Base-by-base conservation (phyloP, 2,888 invertebrate genomes). In the Dynastes hyllus region DNA sequence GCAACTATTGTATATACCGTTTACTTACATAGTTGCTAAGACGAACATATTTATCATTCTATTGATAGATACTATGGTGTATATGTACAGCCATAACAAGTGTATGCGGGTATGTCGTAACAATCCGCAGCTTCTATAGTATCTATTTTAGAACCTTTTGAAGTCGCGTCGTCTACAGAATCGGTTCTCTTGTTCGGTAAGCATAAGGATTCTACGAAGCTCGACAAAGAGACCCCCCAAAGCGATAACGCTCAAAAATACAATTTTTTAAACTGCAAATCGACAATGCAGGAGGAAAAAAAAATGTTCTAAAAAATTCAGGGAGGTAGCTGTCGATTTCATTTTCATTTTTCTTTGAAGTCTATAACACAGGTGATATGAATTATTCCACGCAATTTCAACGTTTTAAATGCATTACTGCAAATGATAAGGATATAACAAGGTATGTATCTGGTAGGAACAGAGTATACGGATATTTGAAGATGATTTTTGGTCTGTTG, bases 241-340 rank as follows among this genome's bases (percentile, higher is more conserved):
- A 13, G 45, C 58, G 61, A 61, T 75, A 75, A 37, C 50, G 50
- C 27, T 45, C 13, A 27, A 75, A 75, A 29, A 61, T 75, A 75
- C 61, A 63, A 61, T 75, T 75, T 75, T 63, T 75, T 75, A 75
- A 75, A 63, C 73, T 61, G 73, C 73, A 75, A 61, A 75, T 61
- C 73, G 73, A 75, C 61, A 45, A 27, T 45, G 63, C 27, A 16
- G 1, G 16, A 27, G 51, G 22, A 8, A 27, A 4, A 51, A 6
- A 51, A 69, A 27, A 13, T 16, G 29, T 13, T 16, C 11, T 11
- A 51, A 45, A 9, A 53, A 69, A 32, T 69, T 69, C 69, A 13
- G 51, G 40, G 69, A 69, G 50, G 50, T 69, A 16, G 22, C 29
- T 27, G 50, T 27, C 29, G 9, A 29, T 13, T 69, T n/a, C 5